Evolutionary conservation across 1,140 invertebrate species (phyloP), one percentile per base, ranked within the genome.

Genomic region (Drosophila aff.): DNA sequence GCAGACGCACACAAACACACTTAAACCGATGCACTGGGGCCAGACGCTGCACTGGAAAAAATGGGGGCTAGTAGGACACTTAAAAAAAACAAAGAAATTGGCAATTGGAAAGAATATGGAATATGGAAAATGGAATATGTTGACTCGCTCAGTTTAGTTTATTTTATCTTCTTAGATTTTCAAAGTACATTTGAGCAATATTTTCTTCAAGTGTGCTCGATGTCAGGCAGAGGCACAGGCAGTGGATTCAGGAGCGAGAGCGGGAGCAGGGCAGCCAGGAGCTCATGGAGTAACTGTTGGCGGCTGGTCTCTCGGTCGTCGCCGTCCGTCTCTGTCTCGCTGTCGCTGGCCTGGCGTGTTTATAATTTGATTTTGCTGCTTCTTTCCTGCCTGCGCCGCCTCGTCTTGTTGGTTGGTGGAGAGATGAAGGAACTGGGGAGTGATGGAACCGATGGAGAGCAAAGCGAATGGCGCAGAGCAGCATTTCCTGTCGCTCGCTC

Each of bases 301-400:
- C 59, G 69, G 69, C 59, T 78, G 66, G 67, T 63, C 67, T 63
- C 67, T 72, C 58, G 67, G 76, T 72, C 67, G 73, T 72, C 52
- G 44, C 50, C 36, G 46, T 49, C 68, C 21, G 43, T 38, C 36
- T 38, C 68, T 31, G 57, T 40, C 57, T 46, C 57, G n/a, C 79
- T 78, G 80, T 82, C 82, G 66, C 64, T 81, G 76, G 84, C 68
- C 84, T 89, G 84, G 84, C 84, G 84, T 87, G 84, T 89, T 89
- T 89, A 90, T 89, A 89, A 89, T 89, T 89, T 89, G 84, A 89
- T 89, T 89, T 89, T 76, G 84, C 84, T 89, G 82, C 84, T 87
- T 83, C 82, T 81, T 81, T 81, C 76, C 85, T 81, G 64, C 59
- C 63, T 65, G 44, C 57, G 61, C 80, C 57, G 58, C 80, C 81